Evolutionary conservation across 2,888 invertebrate species (phyloP), one percentile per base, ranked within the genome.

Genomic region (Leptopilina syphax): DNA sequence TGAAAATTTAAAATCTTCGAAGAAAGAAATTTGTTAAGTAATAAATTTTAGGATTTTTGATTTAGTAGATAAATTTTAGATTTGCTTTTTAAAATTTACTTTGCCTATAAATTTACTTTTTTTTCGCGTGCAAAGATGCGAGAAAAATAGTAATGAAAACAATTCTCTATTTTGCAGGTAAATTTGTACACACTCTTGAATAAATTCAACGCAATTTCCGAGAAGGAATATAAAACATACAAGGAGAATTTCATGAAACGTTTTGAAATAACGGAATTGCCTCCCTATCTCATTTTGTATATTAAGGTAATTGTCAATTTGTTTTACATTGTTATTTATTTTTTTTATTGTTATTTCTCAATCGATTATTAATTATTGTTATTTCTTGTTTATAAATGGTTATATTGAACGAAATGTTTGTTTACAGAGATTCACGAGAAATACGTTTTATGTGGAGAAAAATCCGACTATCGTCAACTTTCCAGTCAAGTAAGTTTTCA

Each of bases 381-480:
- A n/a, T n/a, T 57, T 54, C 1, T 54, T 57, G 5, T 57, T 57
- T 57, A 57, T 57, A 12, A 57, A 57, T 5, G 0, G 4, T 5
- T 12, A 5, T 57, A 13, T 57, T 57, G 9, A n/a, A 57, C 5
- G 5, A 24, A 63, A 18, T 24, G 8, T 63, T 76, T 79, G 77
- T 83, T 92, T 92, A 77, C 92, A 95, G 94, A 94, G 99, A 83
- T 99, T 99, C 92, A 99, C 98, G 0, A 99, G 98, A 92, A 99
- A 99, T 91, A 98, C 98, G 7, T 99, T 99, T 93, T 99, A 98
- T 89, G 95, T 98, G 24, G 99, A 99, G 92, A 99, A 99, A 93
- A 99, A 99, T 93, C 99, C 99, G 1, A 99, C 99, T 0, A 99
- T 99, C 89, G 99, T 99, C 3, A 99, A 99, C 92, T 99, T 99